These are phyloP conservation scores for Podocnemis expansa DNA, from an alignment of 2,113 vertebrate species.

Conservation along the genomic window DNA sequence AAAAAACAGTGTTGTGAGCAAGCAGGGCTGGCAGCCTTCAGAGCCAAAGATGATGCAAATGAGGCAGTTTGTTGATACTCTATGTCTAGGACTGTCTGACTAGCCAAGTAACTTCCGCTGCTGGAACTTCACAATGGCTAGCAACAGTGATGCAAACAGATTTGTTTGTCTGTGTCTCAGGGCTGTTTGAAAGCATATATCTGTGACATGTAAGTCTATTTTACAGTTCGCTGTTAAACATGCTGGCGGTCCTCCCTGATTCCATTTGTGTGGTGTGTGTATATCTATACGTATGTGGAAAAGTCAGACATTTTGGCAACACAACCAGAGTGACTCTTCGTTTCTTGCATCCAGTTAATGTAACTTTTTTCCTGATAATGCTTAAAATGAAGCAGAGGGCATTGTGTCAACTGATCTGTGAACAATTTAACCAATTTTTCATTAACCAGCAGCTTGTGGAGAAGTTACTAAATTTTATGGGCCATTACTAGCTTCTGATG, in stretches of 20 bases:
- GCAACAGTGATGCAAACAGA: not conserved
- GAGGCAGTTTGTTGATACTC: not conserved
- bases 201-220: not conserved
- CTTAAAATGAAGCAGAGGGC: constrained; percentile 57
- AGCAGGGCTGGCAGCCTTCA: not conserved
- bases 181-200: not conserved
- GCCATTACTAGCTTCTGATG: constrained; percentile 76
- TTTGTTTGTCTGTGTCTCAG: not conserved
- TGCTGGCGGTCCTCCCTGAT: not conserved
- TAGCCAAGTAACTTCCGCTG: not conserved
- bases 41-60: not conserved
- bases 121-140: not conserved
- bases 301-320: fast-evolving
- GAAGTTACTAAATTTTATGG: constrained; percentile 81
- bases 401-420: constrained; percentile 70
- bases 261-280: not conserved
- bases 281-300: not conserved
- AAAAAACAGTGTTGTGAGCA: fast-evolving
- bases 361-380: constrained; percentile 67
- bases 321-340: not conserved
- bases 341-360: constrained; percentile 19
- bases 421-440: constrained; percentile 78
- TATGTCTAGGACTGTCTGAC: not conserved
- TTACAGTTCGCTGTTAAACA: not conserved
- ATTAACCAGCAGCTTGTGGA: constrained; percentile 79